These are phyloP conservation scores for Pemphredon lugubris DNA, from an alignment of 2,888 invertebrate species.

Conservation along the genomic window DNA sequence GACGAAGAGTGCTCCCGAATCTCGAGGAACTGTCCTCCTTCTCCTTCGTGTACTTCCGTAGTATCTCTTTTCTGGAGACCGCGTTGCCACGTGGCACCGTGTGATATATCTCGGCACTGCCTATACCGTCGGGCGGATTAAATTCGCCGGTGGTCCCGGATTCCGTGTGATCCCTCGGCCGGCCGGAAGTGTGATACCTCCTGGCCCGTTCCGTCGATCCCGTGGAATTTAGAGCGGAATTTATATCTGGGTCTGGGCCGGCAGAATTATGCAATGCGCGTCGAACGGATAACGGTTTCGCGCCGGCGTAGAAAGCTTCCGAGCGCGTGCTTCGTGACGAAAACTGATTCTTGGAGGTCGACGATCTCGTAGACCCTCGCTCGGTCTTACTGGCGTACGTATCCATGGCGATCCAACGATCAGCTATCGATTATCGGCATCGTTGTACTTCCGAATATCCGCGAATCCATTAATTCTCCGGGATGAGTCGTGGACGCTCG, in stretches of 20 bases:
- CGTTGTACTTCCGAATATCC: background rate
- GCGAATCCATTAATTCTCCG: too few relatives aligned
- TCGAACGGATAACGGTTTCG: conserved; percentile 73
- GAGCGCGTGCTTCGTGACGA: conserved; percentile 62
- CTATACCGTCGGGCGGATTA: background rate
- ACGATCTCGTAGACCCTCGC: conserved; percentile 63
- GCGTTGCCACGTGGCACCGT: conserved; percentile 55
- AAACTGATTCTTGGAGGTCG: conserved; percentile 66
- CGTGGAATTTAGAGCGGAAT: conserved; percentile 67
- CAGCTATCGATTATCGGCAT: conserved; percentile 30
- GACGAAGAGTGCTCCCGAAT: conserved; percentile 62
- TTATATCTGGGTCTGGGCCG: conserved; percentile 74
- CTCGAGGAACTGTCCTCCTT: conserved; percentile 60
- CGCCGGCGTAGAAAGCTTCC: conserved; percentile 70
- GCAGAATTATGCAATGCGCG: conserved; percentile 76
- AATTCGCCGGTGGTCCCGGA: background rate
- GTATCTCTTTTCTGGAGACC: conserved; percentile 71
- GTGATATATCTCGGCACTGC: conserved; percentile 22
- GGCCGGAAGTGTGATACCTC: conserved; percentile 49
- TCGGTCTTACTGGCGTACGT: conserved; percentile 44
- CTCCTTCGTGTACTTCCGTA: conserved; percentile 55
- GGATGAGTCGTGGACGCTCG: too few relatives aligned
- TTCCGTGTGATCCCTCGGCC: conserved; percentile 23
- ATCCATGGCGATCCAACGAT: conserved; percentile 39
- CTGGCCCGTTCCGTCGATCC: conserved; percentile 55